Conservation (phyloP, 2,888 invertebrate genomes). For the Mallateleia sp. region DNA sequence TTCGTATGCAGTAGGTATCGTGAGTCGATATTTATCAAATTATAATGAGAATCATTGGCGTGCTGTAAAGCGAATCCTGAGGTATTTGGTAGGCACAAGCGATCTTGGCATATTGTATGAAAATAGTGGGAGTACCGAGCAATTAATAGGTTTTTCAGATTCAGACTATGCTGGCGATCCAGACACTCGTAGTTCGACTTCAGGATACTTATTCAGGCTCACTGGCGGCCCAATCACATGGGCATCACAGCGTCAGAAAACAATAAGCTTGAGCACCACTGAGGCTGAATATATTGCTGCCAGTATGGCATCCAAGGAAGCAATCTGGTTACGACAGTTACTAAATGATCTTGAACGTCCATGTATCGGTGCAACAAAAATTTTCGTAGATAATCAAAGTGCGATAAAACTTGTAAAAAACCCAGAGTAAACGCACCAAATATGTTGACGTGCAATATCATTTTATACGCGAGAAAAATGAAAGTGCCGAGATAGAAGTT, state of each 20-base stretch:
- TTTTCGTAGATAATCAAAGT: constrained; percentile 44
- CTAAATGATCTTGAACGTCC: neutral
- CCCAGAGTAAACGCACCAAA: constrained; percentile 34
- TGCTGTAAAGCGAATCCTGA: constrained; percentile 69
- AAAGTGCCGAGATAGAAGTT: neutral
- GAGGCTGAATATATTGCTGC: too few relatives aligned
- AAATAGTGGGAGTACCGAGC: constrained; percentile 35
- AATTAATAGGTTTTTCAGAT: constrained; percentile 56
- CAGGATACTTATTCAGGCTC: constrained; percentile 61
- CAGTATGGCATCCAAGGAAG: neutral
- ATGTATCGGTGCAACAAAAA: neutral
- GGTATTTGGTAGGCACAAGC: constrained; percentile 41
- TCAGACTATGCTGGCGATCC: constrained; percentile 69
- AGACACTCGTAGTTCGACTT: constrained; percentile 70
- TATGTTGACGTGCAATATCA: constrained; percentile 24
- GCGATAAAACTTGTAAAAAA: constrained; percentile 16
- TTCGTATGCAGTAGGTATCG: constrained; percentile 67
- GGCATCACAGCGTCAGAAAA: constrained; percentile 19
- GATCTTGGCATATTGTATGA: constrained; percentile 58
- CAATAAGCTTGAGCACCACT: constrained; percentile 13
- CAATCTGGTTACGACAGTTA: neutral
- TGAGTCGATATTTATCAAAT: constrained; percentile 52
- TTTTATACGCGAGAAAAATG: constrained; percentile 16
- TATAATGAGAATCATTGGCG: constrained; percentile 63
- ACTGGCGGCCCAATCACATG: constrained; percentile 15